These are phyloP conservation scores for Andrena camellia DNA, from an alignment of 2,888 invertebrate genomes.

Conservation along the genomic window DNA sequence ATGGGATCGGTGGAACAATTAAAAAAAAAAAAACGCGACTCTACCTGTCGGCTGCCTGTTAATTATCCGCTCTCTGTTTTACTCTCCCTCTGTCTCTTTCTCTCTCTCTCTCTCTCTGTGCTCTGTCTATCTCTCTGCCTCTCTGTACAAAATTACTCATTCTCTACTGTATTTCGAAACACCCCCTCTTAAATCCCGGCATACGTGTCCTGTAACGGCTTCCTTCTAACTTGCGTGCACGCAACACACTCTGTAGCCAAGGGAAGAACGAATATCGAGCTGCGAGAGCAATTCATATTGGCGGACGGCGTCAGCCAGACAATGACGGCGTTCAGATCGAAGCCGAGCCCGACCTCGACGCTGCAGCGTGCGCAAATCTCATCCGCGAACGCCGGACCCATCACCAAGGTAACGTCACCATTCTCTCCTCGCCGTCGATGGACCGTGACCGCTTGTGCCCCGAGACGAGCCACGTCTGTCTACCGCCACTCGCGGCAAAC, in stretches of 20 bases:
- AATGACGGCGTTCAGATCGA: constrained; percentile 99
- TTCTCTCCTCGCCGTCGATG: constrained; percentile 14
- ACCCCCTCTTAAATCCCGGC: constrained; percentile 66
- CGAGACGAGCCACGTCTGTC: neutral
- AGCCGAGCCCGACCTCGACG: constrained; percentile 94
- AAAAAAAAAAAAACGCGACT: constrained; percentile 13
- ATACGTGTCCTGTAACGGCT: constrained; percentile 70
- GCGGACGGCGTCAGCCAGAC: constrained; percentile 99
- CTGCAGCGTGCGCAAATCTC: constrained; percentile 88
- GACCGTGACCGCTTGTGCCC: constrained; percentile 7
- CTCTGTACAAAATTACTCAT: constrained; percentile 15
- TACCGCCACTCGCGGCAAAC: neutral
- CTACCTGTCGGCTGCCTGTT: constrained; percentile 34
- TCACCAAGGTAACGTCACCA: constrained; percentile 93
- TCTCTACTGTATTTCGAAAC: constrained; percentile 18
- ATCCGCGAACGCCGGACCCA: constrained; percentile 91
- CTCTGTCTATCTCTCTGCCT: constrained; percentile 42
- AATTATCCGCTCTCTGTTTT: constrained; percentile 31
- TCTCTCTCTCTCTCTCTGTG: constrained; percentile 25
- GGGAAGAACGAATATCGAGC: constrained; percentile 99
- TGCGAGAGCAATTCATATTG: constrained; percentile 99
- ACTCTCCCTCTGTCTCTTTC: neutral
- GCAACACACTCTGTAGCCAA: constrained; percentile 92
- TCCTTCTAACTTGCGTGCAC: constrained; percentile 82
- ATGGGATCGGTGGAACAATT: constrained; percentile 10